phyloP scores from a whole-genome alignment of 2,797 vertebrate genomes.

The Calcarius lapponicus region DNA sequence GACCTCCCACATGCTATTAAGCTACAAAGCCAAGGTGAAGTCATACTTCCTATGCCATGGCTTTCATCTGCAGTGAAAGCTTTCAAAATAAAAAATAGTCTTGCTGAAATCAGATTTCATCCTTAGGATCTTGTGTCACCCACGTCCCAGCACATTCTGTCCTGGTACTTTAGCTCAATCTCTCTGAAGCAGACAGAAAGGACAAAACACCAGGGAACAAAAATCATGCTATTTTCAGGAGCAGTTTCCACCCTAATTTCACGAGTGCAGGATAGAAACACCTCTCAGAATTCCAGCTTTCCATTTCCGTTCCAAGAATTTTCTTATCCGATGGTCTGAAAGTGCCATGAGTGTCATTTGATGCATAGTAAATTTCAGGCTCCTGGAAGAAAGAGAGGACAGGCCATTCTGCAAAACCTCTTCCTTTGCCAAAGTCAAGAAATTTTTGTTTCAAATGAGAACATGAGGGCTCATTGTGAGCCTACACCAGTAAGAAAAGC shows the following conservation, averaged over 20 bases:
- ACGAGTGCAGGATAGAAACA: not conserved
- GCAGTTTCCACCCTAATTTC: constrained; percentile 6
- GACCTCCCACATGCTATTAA: not conserved
- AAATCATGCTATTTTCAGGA: not conserved
- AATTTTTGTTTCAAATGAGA: not conserved
- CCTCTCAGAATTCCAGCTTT: not conserved
- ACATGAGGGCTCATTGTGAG: not conserved
- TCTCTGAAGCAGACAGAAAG: not conserved
- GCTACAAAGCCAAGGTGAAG: not conserved
- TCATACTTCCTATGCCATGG: not conserved
- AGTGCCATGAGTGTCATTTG: not conserved
- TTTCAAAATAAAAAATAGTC: constrained; percentile 7
- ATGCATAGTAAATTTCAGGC: not conserved
- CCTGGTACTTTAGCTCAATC: not conserved
- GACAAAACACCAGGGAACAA: not conserved
- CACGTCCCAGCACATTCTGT: not conserved
- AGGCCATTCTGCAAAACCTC: not conserved
- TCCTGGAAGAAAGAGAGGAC: not conserved
- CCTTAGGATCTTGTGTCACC: not conserved
- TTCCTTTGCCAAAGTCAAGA: not conserved
- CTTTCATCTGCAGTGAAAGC: constrained; percentile 1
- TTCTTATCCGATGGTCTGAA: not conserved
- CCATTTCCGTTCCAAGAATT: not conserved
- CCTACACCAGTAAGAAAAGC: not conserved
- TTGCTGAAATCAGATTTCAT: constrained; percentile 1